Conservation (phyloP, 1,140 invertebrate species). For the Diuraphis noxia region DNA sequence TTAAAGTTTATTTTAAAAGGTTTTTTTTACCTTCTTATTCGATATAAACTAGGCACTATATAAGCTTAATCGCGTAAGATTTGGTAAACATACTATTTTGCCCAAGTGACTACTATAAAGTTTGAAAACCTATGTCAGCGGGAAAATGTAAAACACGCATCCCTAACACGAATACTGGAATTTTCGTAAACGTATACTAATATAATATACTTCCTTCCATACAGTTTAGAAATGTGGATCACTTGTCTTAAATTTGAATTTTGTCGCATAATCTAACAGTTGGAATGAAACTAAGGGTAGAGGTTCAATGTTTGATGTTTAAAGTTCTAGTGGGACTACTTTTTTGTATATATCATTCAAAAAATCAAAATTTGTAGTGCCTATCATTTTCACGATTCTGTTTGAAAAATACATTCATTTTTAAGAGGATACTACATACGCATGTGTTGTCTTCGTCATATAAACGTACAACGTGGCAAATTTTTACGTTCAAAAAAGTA, state of each 20-base stretch:
- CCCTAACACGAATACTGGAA: background rate
- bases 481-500: too few relatives aligned
- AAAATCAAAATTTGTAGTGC: background rate
- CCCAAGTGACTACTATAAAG: background rate
- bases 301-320: background rate
- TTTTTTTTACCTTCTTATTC: background rate
- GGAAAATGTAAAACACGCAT: background rate
- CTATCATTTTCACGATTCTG: background rate
- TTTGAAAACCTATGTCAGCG: background rate
- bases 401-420: background rate
- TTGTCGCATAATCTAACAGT: background rate
- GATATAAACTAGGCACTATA: background rate
- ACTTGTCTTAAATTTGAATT: background rate
- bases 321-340: background rate
- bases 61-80: background rate
- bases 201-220: background rate
- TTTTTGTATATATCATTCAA: background rate
- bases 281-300: background rate
- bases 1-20: too few relatives aligned
- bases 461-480: too few relatives aligned
- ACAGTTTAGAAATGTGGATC: background rate
- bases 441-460: too few relatives aligned
- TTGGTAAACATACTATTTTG: background rate
- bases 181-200: background rate
- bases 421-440: too few relatives aligned